These are phyloP conservation scores for Anas bahamensis DNA, from an alignment of 2,797 vertebrate genomes.

Conservation along the genomic window DNA sequence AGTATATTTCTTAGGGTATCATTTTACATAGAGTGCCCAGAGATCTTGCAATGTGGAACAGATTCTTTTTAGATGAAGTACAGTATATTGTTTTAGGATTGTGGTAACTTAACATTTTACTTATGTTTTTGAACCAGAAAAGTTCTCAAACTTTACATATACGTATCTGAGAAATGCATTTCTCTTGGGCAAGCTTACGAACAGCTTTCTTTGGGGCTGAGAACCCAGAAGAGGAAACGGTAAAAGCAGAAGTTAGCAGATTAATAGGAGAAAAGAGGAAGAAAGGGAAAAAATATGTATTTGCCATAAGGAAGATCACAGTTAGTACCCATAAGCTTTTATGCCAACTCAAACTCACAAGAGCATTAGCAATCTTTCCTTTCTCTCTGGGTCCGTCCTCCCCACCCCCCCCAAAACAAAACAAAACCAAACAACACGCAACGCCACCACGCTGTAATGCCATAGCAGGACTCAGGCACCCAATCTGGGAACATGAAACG, in stretches of 20 bases:
- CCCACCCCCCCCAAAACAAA: background rate
- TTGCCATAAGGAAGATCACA: background rate
- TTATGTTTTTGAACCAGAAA: background rate
- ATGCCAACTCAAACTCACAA: background rate
- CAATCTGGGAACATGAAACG: background rate
- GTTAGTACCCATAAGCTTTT: background rate
- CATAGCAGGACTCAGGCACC: background rate
- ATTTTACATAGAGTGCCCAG: constrained; percentile 37
- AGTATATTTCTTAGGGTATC: background rate
- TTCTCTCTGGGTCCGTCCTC: background rate
- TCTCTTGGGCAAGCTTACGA: background rate
- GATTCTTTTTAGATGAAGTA: constrained; percentile 47
- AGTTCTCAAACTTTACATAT: background rate
- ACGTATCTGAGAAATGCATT: background rate
- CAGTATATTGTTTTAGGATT: background rate
- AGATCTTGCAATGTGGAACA: constrained; percentile 1
- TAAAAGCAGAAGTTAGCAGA: background rate
- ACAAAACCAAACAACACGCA: no score
- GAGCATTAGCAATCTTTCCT: background rate
- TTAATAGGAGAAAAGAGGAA: background rate
- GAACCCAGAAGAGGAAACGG: background rate
- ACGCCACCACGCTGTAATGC: background rate
- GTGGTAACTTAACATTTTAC: background rate
- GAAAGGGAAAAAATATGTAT: background rate
- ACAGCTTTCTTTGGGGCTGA: background rate